phyloP scores from a whole-genome alignment of 1,140 invertebrate species.

The Zaprionus capensis region DNA sequence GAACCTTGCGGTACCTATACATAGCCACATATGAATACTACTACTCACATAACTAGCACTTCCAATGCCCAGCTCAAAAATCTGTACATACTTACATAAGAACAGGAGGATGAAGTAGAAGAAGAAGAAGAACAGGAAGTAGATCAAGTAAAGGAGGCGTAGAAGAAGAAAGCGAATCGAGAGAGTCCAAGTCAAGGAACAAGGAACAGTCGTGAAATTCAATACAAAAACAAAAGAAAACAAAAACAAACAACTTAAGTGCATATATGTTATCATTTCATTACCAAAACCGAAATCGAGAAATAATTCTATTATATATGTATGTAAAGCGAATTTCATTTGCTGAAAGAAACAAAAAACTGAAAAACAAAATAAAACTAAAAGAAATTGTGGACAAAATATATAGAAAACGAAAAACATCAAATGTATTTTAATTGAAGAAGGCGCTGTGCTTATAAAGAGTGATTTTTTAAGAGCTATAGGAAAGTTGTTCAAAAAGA shows the following conservation, averaged over 20 bases:
- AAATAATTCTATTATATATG: constrained; percentile 49
- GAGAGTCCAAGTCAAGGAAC: constrained; percentile 37
- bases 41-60: constrained; percentile 29
- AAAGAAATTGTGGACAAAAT: constrained; percentile 63
- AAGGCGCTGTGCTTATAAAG: neutral
- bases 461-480: no score
- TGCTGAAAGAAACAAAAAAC: constrained; percentile 49
- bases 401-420: constrained; percentile 58
- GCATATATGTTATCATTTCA: constrained; percentile 70
- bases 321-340: constrained; percentile 69
- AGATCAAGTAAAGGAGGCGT: constrained; percentile 6
- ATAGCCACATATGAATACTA: constrained; percentile 18
- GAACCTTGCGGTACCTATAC: constrained; percentile 9
- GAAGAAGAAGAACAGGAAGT: constrained; percentile 8
- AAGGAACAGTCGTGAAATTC: constrained; percentile 57
- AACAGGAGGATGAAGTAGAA: constrained; percentile 7
- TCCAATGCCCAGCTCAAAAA: constrained; percentile 43
- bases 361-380: constrained; percentile 35
- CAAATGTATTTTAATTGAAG: constrained; percentile 7
- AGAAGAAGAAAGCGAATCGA: constrained; percentile 10
- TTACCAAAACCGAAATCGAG: constrained; percentile 10
- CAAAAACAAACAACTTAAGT: constrained; percentile 32
- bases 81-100: constrained; percentile 57
- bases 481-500: no score
- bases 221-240: constrained; percentile 3